Evolutionary conservation across 2,113 vertebrate genomes (phyloP), one percentile per base, ranked within the genome.

Genomic region (Bambusicola thoracicus): DNA sequence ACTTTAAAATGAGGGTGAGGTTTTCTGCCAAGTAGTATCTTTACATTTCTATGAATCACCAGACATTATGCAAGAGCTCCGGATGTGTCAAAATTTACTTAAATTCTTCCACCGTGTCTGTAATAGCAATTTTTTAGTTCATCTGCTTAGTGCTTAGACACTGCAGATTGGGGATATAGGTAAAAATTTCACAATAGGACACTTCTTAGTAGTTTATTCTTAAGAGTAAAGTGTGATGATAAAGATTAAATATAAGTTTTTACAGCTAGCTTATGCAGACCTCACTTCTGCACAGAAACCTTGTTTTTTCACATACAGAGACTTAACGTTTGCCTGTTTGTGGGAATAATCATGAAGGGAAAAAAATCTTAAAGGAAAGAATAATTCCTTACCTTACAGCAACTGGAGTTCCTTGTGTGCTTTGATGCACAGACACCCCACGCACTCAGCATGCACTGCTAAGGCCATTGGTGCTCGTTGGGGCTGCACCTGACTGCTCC

Each of bases 381-480:
- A 19, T 17, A 89, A 78, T 85, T 74, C 29, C 95, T 93, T 87
- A 96, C 95, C 84, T 96, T 56, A 92, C 4, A 70, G 38, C 24
- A 83, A 58, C 0, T 69, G 69, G 67, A 62, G 67, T 14, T 79
- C 62, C 46, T 56, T 19, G 27, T 59, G 41, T 0, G 7, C 65
- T 82, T 62, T 74, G 91, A 74, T 65, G 81, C 91, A 75, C 85
- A 91, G 56, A 74, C 61, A 92, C 93, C 65, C 62, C 79, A 61
- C 81, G 75, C 55, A 91, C 85, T 55, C 85, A 77, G 55, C 34
- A 20, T 10, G 32, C 6, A 79, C 87, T 22, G 66, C 75, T 41
- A 86, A 68, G 72, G 93, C 89, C 94, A 93, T 74, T 10, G 22
- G 6, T 85, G 41, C 63, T 21, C 62, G n/a, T 41, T 69, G 62